These are phyloP conservation scores for Bursaphelenchus okinawaensis DNA, from an alignment of 2,888 invertebrate genomes.

Conservation along the genomic window DNA sequence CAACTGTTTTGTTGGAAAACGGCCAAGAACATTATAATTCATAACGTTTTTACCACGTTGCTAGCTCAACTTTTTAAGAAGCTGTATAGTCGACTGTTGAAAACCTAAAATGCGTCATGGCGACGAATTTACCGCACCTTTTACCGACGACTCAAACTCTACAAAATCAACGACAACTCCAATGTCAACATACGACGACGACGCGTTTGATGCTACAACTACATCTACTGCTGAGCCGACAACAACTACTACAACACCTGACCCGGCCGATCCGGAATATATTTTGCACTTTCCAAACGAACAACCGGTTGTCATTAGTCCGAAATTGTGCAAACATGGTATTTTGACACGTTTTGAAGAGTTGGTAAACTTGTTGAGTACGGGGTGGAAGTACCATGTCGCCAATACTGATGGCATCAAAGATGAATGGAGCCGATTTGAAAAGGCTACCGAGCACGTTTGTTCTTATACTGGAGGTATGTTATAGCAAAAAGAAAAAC, in stretches of 20 bases:
- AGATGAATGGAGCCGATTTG: slow-evolving; percentile 46
- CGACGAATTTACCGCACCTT: background rate
- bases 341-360: slow-evolving; percentile 42
- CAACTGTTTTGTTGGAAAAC: too few relatives aligned
- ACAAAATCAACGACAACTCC: background rate
- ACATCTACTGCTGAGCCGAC: background rate
- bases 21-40: too few relatives aligned
- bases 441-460: slow-evolving; percentile 44
- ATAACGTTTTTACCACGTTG: too few relatives aligned
- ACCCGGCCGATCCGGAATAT: slow-evolving; percentile 14
- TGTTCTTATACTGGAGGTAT: slow-evolving; percentile 43
- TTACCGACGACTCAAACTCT: background rate
- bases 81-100: too few relatives aligned
- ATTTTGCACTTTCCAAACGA: slow-evolving; percentile 7
- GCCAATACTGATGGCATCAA: slow-evolving; percentile 52
- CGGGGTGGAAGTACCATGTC: slow-evolving; percentile 56
- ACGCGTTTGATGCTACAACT: background rate
- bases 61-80: too few relatives aligned
- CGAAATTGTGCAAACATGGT: slow-evolving; percentile 40
- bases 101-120: background rate
- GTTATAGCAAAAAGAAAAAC: background rate
- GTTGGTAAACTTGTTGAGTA: slow-evolving; percentile 44
- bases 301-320: slow-evolving; percentile 31
- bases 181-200: background rate
- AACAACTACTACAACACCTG: background rate